Percentiles rank a stretch among this genome's conserved stretches.
Conservation (phyloP, 2,888 invertebrate genomes). For the Heteromyza rotundicornis region DNA sequence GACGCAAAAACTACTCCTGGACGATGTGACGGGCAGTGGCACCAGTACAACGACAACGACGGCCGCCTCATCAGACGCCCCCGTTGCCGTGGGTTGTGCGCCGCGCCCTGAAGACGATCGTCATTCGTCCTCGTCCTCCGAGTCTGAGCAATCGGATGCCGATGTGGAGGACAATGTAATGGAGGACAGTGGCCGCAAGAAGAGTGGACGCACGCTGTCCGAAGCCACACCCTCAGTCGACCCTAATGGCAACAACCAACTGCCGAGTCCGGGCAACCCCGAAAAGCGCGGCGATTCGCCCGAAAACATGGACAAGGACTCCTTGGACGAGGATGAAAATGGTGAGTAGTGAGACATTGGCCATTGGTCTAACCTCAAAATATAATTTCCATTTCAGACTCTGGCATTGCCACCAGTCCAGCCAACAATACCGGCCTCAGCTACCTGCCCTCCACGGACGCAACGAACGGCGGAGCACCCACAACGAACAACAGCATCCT, state of each 20-base stretch:
- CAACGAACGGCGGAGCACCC: slow-evolving; percentile 7
- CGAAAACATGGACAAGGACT: slow-evolving; percentile 67
- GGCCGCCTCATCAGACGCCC: background rate
- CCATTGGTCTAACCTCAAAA: background rate
- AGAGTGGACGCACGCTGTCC: slow-evolving; percentile 13
- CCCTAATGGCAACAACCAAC: slow-evolving; percentile 57
- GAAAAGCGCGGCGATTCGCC: slow-evolving; percentile 68
- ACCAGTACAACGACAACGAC: slow-evolving; percentile 23
- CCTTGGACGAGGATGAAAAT: slow-evolving; percentile 65
- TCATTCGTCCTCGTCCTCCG: slow-evolving; percentile 58
- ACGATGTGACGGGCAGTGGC: slow-evolving; percentile 12
- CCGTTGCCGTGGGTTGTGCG: slow-evolving; percentile 24
- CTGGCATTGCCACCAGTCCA: slow-evolving; percentile 61
- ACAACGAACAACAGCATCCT: slow-evolving; percentile 46
- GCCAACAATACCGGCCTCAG: slow-evolving; percentile 45
- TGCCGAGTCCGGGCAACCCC: slow-evolving; percentile 42
- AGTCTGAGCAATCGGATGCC: slow-evolving; percentile 78
- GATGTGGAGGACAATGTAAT: slow-evolving; percentile 82
- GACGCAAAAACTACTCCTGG: slow-evolving; percentile 35
- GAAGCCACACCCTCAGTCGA: slow-evolving; percentile 39
- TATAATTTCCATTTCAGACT: slow-evolving; percentile 44
- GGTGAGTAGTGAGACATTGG: slow-evolving; percentile 39
- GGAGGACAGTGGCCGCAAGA: slow-evolving; percentile 60
- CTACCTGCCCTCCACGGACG: slow-evolving; percentile 17
- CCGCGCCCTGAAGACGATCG: slow-evolving; percentile 26